phyloP scores from a whole-genome alignment of 2,113 vertebrate genomes.

The Larimichthys crocea region DNA sequence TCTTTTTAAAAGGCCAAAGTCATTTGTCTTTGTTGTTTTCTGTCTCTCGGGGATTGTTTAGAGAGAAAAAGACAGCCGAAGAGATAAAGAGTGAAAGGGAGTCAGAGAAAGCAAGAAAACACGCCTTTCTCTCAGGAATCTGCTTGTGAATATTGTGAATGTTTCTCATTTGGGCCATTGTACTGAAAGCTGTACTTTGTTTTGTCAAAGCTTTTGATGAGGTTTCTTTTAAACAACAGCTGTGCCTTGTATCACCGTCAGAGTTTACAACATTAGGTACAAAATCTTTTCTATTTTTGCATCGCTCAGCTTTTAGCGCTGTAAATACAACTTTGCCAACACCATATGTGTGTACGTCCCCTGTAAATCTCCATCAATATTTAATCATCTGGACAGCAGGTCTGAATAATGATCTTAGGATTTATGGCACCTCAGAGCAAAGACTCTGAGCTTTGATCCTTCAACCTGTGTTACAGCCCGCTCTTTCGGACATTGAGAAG shows the following conservation, averaged over 20 bases:
- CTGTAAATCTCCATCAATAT: constrained; percentile 31
- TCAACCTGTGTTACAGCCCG: constrained; percentile 9
- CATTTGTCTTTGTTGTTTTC: constrained; percentile 73
- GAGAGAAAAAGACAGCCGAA: constrained; percentile 30
- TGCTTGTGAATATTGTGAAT: constrained; percentile 37
- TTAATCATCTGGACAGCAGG: constrained; percentile 45
- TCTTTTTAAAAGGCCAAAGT: constrained; percentile 76
- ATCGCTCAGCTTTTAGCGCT: background rate
- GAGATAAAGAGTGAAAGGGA: constrained; percentile 55
- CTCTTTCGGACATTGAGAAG: constrained; percentile 4
- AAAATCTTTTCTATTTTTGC: background rate
- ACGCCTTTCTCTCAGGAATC: constrained; percentile 27
- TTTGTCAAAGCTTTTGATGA: constrained; percentile 3
- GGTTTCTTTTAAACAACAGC: constrained; percentile 6
- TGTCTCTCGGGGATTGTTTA: constrained; percentile 68
- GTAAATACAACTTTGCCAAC: constrained; percentile 10
- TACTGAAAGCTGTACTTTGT: constrained; percentile 28
- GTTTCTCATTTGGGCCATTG: constrained; percentile 36
- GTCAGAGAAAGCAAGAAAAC: constrained; percentile 36
- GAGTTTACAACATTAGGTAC: constrained; percentile 12
- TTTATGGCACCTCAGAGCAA: constrained; percentile 23
- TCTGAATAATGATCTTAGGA: constrained; percentile 23
- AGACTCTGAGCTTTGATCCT: constrained; percentile 35
- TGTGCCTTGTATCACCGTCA: constrained; percentile 3
- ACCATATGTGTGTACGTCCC: constrained; percentile 7